Conservation (phyloP, 2,797 vertebrate species). For the Karalla daura region DNA sequence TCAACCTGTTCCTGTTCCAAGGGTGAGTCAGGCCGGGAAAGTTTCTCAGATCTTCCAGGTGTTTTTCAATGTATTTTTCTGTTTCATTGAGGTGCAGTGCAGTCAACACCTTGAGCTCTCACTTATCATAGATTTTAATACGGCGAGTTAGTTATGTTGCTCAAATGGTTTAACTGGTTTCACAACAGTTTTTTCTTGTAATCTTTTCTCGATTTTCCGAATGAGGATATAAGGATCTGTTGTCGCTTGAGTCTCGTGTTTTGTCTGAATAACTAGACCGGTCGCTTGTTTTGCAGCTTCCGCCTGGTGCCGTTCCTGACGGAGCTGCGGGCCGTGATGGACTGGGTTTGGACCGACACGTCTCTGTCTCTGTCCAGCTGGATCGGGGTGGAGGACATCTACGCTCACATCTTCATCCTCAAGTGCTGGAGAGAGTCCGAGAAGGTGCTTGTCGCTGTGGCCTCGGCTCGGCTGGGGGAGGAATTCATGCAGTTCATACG, state of each 20-base stretch:
- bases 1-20: slow-evolving; percentile 99
- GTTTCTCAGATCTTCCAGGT: no score
- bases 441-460: slow-evolving; percentile 86
- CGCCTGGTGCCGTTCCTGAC: slow-evolving; percentile 97
- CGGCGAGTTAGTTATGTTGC: no score
- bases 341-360: slow-evolving; percentile 99
- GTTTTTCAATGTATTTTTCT: no score
- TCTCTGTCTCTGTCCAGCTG: slow-evolving; percentile 98
- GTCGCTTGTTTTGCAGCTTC: slow-evolving; percentile 85
- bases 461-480: neutral
- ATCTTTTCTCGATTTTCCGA: neutral
- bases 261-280: neutral
- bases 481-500: slow-evolving; percentile 24
- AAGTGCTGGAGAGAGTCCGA: slow-evolving; percentile 99
- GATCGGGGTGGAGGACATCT: slow-evolving; percentile 99
- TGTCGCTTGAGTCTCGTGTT: neutral
- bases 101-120: no score
- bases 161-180: no score
- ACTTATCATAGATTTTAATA: no score
- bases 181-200: no score
- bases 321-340: slow-evolving; percentile 97
- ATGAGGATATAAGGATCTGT: neutral
- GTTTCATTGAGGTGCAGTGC: no score
- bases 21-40: slow-evolving; percentile 85
- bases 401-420: slow-evolving; percentile 98